Evolutionary conservation across 2,888 invertebrate genomes (phyloP).

Genomic region (Embidobia sp.): DNA sequence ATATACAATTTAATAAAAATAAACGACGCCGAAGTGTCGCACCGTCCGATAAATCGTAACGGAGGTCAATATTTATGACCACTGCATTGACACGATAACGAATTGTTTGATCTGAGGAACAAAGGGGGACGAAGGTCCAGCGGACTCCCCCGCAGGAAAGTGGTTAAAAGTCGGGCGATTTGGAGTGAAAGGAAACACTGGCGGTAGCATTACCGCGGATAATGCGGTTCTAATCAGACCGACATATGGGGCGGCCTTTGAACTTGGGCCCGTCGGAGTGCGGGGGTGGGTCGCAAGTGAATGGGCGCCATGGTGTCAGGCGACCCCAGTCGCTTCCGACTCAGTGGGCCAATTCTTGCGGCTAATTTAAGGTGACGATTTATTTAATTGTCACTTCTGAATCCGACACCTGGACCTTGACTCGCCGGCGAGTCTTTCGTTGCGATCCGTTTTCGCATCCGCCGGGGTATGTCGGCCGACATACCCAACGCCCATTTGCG

Average conservation of each 20-base stretch:
- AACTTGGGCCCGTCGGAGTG: constrained; percentile 53
- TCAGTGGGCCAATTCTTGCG: constrained; percentile 73
- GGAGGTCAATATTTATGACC: constrained; percentile 43
- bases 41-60: no score
- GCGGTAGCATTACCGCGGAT: constrained; percentile 53
- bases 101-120: constrained; percentile 27
- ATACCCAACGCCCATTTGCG: no score
- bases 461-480: no score
- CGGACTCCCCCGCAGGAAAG: constrained; percentile 2
- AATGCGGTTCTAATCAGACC: constrained; percentile 56
- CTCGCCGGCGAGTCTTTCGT: no score
- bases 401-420: constrained; percentile 72
- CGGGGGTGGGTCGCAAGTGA: constrained; percentile 76
- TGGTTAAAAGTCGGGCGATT: not conserved
- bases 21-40: no score
- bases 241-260: constrained; percentile 72
- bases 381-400: constrained; percentile 73
- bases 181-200: constrained; percentile 30
- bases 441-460: no score
- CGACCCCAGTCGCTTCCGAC: constrained; percentile 70
- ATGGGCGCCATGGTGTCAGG: constrained; percentile 75
- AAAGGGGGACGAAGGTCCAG: not conserved
- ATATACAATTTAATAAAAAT: not conserved
- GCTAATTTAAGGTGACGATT: constrained; percentile 75
- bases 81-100: constrained; percentile 12